Evolutionary conservation across 2,888 invertebrate species (phyloP).

Genomic region (Lissocephala sabroskyi): DNA sequence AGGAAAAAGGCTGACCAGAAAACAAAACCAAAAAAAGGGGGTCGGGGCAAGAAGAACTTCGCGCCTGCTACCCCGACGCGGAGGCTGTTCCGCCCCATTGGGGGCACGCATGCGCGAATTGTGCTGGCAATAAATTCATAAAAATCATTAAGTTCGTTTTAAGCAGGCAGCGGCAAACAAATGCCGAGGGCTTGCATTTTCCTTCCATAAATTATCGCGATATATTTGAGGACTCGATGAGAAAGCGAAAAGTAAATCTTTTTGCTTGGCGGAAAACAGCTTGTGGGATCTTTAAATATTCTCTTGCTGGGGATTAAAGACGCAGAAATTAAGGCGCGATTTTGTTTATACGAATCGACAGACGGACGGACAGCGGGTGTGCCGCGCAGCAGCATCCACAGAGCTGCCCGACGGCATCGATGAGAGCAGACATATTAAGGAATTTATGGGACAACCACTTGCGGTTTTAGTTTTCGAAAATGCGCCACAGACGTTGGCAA

Average conservation of each 20-base stretch:
- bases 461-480: slow-evolving; percentile 36
- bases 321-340: slow-evolving; percentile 43
- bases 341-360: slow-evolving; percentile 50
- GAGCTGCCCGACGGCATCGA: slow-evolving; percentile 25
- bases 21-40: slow-evolving; percentile 10
- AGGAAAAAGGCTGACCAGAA: slow-evolving; percentile 42
- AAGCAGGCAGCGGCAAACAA: too few relatives aligned
- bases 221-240: too few relatives aligned
- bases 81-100: slow-evolving; percentile 47
- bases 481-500: slow-evolving; percentile 44
- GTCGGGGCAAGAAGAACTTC: slow-evolving; percentile 10
- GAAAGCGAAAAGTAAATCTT: too few relatives aligned
- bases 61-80: slow-evolving; percentile 30
- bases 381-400: slow-evolving; percentile 22
- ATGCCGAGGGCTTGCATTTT: too few relatives aligned
- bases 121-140: slow-evolving; percentile 57
- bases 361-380: slow-evolving; percentile 39
- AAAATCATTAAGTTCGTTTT: slow-evolving; percentile 56
- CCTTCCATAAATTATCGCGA: too few relatives aligned
- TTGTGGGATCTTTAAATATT: too few relatives aligned
- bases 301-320: too few relatives aligned
- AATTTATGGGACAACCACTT: slow-evolving; percentile 45
- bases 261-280: too few relatives aligned
- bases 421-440: slow-evolving; percentile 20
- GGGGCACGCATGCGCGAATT: slow-evolving; percentile 61